Conservation (phyloP, 2,113 vertebrate species). For the Ornithorhynchus anatinus region DNA sequence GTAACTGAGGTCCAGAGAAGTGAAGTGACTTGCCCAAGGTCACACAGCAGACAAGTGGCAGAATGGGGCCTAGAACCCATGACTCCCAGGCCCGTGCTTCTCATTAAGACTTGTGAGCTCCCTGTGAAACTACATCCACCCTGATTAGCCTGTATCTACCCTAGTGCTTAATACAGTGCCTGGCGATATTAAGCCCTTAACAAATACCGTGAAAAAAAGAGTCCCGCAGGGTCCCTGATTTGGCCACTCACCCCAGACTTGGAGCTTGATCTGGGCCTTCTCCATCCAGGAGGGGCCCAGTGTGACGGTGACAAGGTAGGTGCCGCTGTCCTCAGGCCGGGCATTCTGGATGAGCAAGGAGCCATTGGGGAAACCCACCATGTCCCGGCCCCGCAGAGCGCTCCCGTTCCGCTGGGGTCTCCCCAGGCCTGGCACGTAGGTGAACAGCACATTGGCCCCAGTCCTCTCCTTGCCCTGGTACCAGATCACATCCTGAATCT, state of each 20-base stretch:
- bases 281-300: slow-evolving; percentile 32
- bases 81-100: too few relatives aligned
- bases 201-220: too few relatives aligned
- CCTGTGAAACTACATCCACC: too few relatives aligned
- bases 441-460: slow-evolving; percentile 24
- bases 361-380: slow-evolving; percentile 29
- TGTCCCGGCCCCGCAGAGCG: background rate
- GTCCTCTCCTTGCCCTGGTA: slow-evolving; percentile 27
- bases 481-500: slow-evolving; percentile 38
- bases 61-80: too few relatives aligned
- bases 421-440: slow-evolving; percentile 24
- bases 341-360: slow-evolving; percentile 13
- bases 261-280: slow-evolving; percentile 19
- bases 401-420: slow-evolving; percentile 29
- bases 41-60: too few relatives aligned
- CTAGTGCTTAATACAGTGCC: too few relatives aligned
- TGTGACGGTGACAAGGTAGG: slow-evolving; percentile 29
- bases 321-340: slow-evolving; percentile 12
- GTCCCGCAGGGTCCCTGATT: too few relatives aligned
- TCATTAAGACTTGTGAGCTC: too few relatives aligned
- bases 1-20: too few relatives aligned
- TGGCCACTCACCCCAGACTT: slow-evolving; percentile 32
- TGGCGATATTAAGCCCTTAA: too few relatives aligned
- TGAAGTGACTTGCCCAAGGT: too few relatives aligned
- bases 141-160: too few relatives aligned